Percentiles rank a stretch among this genome's conserved stretches.
Evolutionary conservation across 2,888 invertebrate species (phyloP).

Genomic region (Meiosimyza decipiens): DNA sequence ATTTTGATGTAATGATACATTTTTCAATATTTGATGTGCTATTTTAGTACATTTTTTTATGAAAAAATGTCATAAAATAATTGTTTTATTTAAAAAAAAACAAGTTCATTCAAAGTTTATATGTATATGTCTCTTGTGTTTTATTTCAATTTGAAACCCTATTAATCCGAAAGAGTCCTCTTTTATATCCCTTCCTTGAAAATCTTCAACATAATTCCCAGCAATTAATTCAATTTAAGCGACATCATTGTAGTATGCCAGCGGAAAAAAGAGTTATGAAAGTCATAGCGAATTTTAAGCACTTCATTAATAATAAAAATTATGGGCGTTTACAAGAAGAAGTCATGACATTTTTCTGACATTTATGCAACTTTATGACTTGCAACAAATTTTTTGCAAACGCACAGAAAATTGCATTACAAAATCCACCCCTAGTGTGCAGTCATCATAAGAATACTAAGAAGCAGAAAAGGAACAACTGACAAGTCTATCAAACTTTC

Average conservation of each 20-base stretch:
- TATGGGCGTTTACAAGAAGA: constrained; percentile 45
- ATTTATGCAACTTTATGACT: constrained; percentile 45
- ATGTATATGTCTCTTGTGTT: no score
- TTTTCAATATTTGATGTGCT: no score
- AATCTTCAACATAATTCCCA: constrained; percentile 7
- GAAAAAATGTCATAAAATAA: no score
- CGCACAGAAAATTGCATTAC: constrained; percentile 22
- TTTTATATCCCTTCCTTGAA: background rate
- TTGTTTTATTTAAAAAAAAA: no score
- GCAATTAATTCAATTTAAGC: background rate
- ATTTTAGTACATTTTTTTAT: no score
- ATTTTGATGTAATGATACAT: no score
- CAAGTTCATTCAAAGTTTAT: no score
- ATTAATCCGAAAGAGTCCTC: no score
- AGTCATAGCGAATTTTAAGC: constrained; percentile 9
- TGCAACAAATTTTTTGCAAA: constrained; percentile 10
- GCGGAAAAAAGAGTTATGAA: constrained; percentile 4
- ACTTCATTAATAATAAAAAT: constrained; percentile 39
- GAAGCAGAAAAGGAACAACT: constrained; percentile 12
- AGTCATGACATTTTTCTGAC: constrained; percentile 45
- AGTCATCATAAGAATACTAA: background rate
- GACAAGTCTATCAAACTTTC: constrained; percentile 46
- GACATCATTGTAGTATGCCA: no score
- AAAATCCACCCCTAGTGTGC: constrained; percentile 38
- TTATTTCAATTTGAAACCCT: no score